phyloP scores from a whole-genome alignment of 2,113 vertebrate species.

The Peromyscus leucopus region DNA sequence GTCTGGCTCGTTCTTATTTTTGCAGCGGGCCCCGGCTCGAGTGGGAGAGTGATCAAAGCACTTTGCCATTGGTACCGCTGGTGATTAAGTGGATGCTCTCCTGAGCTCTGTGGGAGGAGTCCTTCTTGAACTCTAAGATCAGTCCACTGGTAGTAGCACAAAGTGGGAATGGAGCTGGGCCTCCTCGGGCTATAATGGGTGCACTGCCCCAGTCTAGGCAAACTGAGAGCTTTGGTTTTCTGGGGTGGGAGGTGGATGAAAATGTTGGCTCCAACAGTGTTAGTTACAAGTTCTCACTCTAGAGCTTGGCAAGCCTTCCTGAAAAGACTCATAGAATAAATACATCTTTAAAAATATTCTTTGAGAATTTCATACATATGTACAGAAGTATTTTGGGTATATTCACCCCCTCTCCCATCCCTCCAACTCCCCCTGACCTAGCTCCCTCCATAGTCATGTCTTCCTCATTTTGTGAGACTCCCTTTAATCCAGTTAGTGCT shows the following conservation, averaged over 20 bases:
- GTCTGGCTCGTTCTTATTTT: background rate
- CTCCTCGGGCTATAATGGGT: background rate
- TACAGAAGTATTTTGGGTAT: background rate
- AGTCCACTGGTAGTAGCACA: background rate
- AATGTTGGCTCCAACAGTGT: background rate
- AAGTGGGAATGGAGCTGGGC: fast-evolving
- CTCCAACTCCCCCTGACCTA: background rate
- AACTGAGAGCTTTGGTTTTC: background rate
- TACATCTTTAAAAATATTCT: background rate
- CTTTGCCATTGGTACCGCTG: background rate
- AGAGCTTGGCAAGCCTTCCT: background rate
- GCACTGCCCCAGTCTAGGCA: background rate
- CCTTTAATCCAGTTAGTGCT: background rate
- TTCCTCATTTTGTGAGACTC: background rate
- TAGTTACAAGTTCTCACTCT: background rate
- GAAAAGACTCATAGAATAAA: background rate
- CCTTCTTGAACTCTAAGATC: background rate
- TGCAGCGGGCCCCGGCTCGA: background rate
- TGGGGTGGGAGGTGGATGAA: no score
- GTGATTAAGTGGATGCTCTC: fast-evolving
- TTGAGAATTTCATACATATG: background rate
- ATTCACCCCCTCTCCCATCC: no score
- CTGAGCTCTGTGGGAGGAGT: background rate
- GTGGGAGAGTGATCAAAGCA: background rate
- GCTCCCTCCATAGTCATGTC: background rate